phyloP scores from a whole-genome alignment of 2,113 vertebrate genomes.

The Lathamus discolor region DNA sequence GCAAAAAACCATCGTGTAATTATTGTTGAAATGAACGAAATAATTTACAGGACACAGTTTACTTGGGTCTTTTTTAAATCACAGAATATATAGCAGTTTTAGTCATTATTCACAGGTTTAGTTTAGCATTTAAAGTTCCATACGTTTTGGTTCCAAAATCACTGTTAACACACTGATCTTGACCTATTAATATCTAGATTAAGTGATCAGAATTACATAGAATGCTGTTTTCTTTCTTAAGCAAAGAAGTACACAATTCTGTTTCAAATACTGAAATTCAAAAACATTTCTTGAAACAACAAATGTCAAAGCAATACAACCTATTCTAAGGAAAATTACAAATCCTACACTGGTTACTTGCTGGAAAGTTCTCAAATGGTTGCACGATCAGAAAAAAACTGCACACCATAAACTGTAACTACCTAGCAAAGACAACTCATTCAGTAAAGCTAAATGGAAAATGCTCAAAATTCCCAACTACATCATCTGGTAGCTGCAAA shows the following conservation, averaged over 20 bases:
- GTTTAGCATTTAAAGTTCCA: not conserved
- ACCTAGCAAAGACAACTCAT: not conserved
- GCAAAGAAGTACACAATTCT: not conserved
- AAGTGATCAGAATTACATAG: not conserved
- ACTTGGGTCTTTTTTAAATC: not conserved
- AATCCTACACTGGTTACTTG: not conserved
- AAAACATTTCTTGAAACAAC: not conserved
- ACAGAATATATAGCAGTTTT: not conserved
- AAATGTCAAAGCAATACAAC: not conserved
- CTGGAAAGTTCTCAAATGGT: not conserved
- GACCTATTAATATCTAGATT: not conserved
- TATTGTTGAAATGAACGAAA: not conserved
- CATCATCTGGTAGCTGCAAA: not conserved
- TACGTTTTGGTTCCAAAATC: not conserved
- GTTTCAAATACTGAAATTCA: not conserved
- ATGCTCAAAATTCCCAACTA: not conserved
- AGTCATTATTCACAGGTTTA: not conserved
- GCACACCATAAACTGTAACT: not conserved
- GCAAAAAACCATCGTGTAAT: not conserved
- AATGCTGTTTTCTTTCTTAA: not conserved
- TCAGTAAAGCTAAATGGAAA: not conserved
- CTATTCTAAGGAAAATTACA: not conserved
- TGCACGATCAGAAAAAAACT: not conserved
- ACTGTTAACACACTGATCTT: not conserved
- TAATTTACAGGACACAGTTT: not conserved